phyloP scores from a whole-genome alignment of 1,140 invertebrate species.

The Arctopsyche grandis region DNA sequence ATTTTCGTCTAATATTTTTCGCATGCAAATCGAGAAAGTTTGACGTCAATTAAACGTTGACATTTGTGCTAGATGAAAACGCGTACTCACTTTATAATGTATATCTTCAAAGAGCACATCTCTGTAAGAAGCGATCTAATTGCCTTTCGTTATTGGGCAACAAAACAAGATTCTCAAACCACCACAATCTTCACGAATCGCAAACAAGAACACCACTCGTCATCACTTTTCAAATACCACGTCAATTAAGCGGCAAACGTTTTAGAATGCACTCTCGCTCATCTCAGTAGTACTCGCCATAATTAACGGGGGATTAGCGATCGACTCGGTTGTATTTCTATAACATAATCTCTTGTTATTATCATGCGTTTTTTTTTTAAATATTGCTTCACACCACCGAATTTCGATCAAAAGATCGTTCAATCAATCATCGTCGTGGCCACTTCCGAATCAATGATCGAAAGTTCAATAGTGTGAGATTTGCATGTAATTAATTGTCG shows the following conservation, averaged over 20 bases:
- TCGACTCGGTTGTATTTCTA: neutral
- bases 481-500: constrained; percentile 6
- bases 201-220: constrained; percentile 11
- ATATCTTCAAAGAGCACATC: too few relatives aligned
- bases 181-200: neutral
- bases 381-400: neutral
- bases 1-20: too few relatives aligned
- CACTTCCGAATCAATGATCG: neutral
- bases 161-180: constrained; percentile 2
- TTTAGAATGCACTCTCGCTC: constrained; percentile 21
- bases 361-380: neutral
- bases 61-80: too few relatives aligned
- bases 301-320: constrained; percentile 23
- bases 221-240: constrained; percentile 21
- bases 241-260: constrained; percentile 19
- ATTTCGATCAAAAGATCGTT: neutral
- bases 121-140: neutral
- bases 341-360: neutral
- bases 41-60: too few relatives aligned
- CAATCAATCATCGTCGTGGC: neutral
- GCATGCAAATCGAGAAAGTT: too few relatives aligned
- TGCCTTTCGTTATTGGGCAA: constrained; percentile 2
- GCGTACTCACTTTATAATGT: too few relatives aligned
- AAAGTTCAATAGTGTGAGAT: constrained; percentile 13
- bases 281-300: neutral